phyloP scores from a whole-genome alignment of 2,113 vertebrate species.

The Zosterops japonicus region DNA sequence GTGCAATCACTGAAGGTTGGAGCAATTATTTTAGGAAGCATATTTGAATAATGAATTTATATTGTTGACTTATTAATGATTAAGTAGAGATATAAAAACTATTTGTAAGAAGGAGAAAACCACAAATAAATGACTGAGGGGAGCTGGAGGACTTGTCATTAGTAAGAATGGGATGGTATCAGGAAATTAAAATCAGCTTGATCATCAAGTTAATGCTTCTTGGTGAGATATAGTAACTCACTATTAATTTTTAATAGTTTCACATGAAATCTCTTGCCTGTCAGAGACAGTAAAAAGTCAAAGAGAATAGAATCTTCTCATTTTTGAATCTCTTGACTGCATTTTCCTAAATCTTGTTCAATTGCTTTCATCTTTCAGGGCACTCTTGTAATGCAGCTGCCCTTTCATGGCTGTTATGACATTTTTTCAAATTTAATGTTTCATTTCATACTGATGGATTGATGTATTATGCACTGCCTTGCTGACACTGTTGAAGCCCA shows the following conservation, averaged over 20 bases:
- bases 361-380: background rate
- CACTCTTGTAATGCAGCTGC: background rate
- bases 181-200: background rate
- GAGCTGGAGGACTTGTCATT: background rate
- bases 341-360: background rate
- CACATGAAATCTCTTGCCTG: background rate
- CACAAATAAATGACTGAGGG: background rate
- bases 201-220: background rate
- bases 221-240: background rate
- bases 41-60: background rate
- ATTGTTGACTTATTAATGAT: background rate
- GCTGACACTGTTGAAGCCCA: background rate
- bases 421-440: background rate
- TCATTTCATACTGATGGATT: background rate
- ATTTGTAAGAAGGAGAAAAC: background rate
- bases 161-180: background rate
- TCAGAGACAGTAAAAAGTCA: background rate
- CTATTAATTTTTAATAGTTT: background rate
- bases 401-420: background rate
- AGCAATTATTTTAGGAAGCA: background rate
- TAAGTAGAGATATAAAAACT: background rate
- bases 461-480: background rate
- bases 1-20: background rate
- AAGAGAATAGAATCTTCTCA: background rate
- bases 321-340: accelerated